A percentile compares a stretch with the other conserved stretches of the same genome.
Conservation (phyloP, 2,888 invertebrate species). For the Apotomis capreana region DNA sequence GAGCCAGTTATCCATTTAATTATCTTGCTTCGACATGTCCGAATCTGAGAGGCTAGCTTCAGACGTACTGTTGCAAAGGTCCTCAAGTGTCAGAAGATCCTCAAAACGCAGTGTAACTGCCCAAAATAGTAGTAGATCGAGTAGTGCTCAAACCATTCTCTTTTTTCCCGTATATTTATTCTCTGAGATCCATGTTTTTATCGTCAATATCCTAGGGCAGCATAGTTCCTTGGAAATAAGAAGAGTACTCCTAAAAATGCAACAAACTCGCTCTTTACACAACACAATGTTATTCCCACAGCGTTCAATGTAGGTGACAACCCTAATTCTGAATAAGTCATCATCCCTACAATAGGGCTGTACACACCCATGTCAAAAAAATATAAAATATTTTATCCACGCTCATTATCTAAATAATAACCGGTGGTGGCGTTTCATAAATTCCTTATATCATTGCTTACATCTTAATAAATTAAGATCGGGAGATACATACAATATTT, state of each 20-base stretch:
- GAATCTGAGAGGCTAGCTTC: too few species aligned
- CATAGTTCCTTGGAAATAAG: too few species aligned
- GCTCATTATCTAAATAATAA: constrained; percentile 67
- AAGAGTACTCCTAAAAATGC: background rate
- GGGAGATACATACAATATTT: constrained; percentile 69
- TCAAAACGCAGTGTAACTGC: too few species aligned
- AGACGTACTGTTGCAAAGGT: too few species aligned
- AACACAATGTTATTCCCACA: background rate
- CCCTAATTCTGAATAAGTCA: constrained; percentile 14
- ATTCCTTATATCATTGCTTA: constrained; percentile 66
- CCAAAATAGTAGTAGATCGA: too few species aligned
- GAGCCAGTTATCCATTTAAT: too few species aligned
- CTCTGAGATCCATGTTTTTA: too few species aligned
- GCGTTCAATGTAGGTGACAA: background rate
- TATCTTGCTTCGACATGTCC: too few species aligned
- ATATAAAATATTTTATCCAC: constrained; percentile 58
- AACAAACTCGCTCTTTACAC: background rate
- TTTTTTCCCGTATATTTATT: too few species aligned
- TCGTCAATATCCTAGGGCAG: too few species aligned
- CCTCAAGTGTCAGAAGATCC: too few species aligned
- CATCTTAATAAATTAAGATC: constrained; percentile 79
- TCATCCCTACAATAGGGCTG: constrained; percentile 29
- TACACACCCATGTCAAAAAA: constrained; percentile 25
- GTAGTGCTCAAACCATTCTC: too few species aligned
- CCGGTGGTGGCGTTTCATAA: constrained; percentile 64